Base-by-base conservation (phyloP, 2,113 vertebrate genomes). In the Ailurus styani region DNA sequence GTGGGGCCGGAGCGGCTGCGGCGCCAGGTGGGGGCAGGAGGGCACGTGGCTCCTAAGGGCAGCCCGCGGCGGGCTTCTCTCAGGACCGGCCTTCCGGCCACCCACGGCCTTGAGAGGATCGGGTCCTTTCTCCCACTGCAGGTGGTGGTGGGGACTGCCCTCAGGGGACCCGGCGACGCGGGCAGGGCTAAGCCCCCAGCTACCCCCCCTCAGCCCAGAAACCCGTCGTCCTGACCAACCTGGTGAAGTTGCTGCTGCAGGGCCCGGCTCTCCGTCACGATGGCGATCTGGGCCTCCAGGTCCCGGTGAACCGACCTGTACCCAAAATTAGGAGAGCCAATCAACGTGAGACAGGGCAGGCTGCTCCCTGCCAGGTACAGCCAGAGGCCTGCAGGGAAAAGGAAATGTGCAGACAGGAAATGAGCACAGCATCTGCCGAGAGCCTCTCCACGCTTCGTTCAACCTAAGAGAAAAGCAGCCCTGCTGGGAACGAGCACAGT, bases 291-390 rank as follows among this genome's bases (percentile, higher is more conserved):
- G 90, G 99, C 99, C 98, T 99, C 99, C 98, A 99, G 98, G 98
- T 99, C 99, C 23, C 99, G 99, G 98, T 99, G 99, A 96, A 99
- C 99, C 0, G 99, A 99, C 91, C 99, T 99, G 98, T 99, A 99
- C 6, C 99, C 99, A 3, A 99, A 99, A 98, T 99, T 99, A 68
- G 99, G 99, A 82, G 99, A 99, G 98, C 99, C 99, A 90, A 99
- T 99, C 90, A 99, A 98, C 85, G 99, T 99, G 89, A 99, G 99
- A 97, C 99, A 99, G 85, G 99, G 99, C 96, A 98, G 99, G 34
- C 98, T 98, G 50, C 99, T 99, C 93, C 99, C 99, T 47, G 99
- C 98, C 97, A 99, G 99, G 99, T 99, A 99, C 97, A 99, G 99
- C 99, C 99, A 99, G 97, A 99, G 99, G 97, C 99, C 99, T 99